A percentile compares a stretch with the other conserved stretches of the same genome.
Evolutionary conservation across 2,797 vertebrate genomes (phyloP).

Genomic region (Peromyscus attwateri): DNA sequence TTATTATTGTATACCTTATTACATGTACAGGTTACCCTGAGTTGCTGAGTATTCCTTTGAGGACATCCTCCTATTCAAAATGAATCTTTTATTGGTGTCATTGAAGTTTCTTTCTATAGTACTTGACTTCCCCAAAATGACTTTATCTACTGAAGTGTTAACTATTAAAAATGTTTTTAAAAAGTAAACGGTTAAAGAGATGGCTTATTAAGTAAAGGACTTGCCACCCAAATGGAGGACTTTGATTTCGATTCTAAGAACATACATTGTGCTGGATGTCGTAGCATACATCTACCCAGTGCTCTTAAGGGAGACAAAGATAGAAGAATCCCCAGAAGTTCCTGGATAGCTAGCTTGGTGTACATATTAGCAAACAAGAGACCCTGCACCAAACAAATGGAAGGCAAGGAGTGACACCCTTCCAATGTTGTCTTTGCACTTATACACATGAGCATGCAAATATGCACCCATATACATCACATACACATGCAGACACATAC

Average conservation of each 20-base stretch:
- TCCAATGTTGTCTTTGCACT: background rate
- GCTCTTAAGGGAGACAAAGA: background rate
- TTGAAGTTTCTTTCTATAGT: slow-evolving; percentile 78
- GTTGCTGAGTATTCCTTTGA: background rate
- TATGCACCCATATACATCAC: background rate
- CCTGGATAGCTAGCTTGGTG: background rate
- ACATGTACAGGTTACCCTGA: slow-evolving; percentile 85
- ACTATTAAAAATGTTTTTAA: slow-evolving; percentile 59
- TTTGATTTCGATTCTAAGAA: background rate
- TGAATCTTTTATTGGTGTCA: slow-evolving; percentile 51
- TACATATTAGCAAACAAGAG: background rate
- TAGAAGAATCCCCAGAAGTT: background rate
- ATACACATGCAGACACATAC: background rate
- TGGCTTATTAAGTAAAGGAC: background rate
- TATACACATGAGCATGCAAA: background rate
- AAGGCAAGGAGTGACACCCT: background rate
- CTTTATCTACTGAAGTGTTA: slow-evolving; percentile 68
- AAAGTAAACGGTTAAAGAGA: background rate
- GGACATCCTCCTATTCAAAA: background rate
- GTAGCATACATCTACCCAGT: background rate
- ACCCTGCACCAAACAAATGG: background rate
- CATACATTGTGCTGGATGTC: background rate
- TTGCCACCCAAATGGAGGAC: background rate
- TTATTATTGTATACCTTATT: slow-evolving; percentile 86
- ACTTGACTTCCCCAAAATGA: slow-evolving; percentile 68